Conservation (phyloP, 2,113 vertebrate genomes). For the Cyphomyrus plagiostoma region DNA sequence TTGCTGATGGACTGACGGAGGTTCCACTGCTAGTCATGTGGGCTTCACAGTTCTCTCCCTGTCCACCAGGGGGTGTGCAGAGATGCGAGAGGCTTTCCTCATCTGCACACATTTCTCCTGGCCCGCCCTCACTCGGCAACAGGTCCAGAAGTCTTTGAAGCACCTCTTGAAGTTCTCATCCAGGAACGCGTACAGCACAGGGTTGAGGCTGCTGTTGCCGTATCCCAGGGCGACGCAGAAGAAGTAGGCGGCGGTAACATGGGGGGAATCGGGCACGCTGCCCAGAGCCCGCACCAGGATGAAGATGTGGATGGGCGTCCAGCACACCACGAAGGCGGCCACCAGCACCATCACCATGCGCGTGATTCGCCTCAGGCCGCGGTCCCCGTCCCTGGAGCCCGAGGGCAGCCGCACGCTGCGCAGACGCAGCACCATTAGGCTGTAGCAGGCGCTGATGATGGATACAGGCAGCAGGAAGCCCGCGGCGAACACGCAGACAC, state of each 20-base stretch:
- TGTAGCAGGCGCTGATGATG: constrained; percentile 90
- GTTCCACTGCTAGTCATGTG: constrained; percentile 84
- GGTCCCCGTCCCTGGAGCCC: constrained; percentile 87
- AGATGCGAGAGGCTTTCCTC: constrained; percentile 74
- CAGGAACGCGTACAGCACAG: constrained; percentile 69
- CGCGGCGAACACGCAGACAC: constrained; percentile 92
- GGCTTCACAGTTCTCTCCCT: constrained; percentile 64
- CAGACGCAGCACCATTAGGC: constrained; percentile 85
- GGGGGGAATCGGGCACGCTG: constrained; percentile 77
- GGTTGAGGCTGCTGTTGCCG: constrained; percentile 95
- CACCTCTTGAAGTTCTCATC: constrained; percentile 97
- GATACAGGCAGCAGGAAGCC: constrained; percentile 83
- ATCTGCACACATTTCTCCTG: constrained; percentile 67
- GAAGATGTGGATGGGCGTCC: constrained; percentile 48
- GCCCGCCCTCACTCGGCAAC: constrained; percentile 58
- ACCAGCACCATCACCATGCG: constrained; percentile 89
- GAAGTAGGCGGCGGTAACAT: constrained; percentile 86
- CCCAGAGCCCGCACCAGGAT: constrained; percentile 80
- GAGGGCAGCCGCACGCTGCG: constrained; percentile 87
- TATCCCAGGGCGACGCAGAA: constrained; percentile 95
- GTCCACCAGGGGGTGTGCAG: constrained; percentile 60
- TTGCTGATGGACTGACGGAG: constrained; percentile 65
- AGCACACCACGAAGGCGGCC: constrained; percentile 37
- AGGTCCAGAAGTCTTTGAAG: constrained; percentile 92
- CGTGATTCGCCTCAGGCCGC: constrained; percentile 90